Evolutionary conservation across 2,113 vertebrate species (phyloP).

Genomic region (Elgaria multicarinata): DNA sequence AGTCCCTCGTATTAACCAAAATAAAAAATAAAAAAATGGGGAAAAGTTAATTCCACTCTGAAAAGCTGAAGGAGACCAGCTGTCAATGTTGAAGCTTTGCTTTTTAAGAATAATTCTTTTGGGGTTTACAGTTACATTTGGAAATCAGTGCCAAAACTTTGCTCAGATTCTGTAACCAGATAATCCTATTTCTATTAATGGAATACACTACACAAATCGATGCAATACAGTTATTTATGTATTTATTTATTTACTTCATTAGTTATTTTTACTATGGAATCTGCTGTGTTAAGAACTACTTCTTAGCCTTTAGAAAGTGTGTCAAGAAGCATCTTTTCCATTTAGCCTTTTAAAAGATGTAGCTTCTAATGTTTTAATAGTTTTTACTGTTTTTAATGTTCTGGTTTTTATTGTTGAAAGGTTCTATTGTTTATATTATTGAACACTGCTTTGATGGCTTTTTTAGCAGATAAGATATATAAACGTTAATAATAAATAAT

Average conservation of each 20-base stretch:
- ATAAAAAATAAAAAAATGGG: neutral
- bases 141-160: neutral
- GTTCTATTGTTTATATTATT: too few relatives aligned
- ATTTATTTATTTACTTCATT: neutral
- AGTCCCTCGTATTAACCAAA: constrained; percentile 27
- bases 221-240: neutral
- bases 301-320: too few relatives aligned
- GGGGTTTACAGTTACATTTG: constrained; percentile 55
- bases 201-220: neutral
- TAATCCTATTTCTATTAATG: neutral
- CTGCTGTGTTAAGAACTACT: too few relatives aligned
- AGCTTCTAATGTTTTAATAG: too few relatives aligned
- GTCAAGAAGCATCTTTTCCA: too few relatives aligned
- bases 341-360: too few relatives aligned
- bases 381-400: too few relatives aligned
- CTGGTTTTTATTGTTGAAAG: too few relatives aligned
- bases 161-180: neutral
- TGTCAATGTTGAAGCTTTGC: constrained; percentile 47
- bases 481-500: too few relatives aligned
- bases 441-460: too few relatives aligned
- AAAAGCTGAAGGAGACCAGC: constrained; percentile 62
- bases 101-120: constrained; percentile 1
- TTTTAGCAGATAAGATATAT: too few relatives aligned
- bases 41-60: constrained; percentile 43
- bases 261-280: too few relatives aligned